Evolutionary conservation across 2,113 vertebrate species (phyloP), one percentile per base, ranked within the genome.

Genomic region (Macquaria australasica): DNA sequence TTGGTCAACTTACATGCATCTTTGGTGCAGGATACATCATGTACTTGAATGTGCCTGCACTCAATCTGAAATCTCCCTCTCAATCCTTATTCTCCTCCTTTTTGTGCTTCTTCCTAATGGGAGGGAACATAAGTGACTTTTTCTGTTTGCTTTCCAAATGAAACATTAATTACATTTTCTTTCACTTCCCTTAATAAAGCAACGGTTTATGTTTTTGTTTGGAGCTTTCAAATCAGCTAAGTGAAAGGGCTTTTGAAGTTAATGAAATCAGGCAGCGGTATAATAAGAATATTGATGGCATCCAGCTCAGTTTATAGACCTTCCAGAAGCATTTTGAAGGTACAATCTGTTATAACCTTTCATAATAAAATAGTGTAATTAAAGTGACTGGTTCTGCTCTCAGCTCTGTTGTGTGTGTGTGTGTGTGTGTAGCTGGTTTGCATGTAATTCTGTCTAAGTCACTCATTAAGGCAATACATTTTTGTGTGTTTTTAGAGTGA

Each of bases 81-180:
- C 64, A 51, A 55, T 79, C 53, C 2, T 21, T 20, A 50, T 75
- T 70, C 25, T 4, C 45, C n/a, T 73, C 23, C 23, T 84, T 48
- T 76, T 81, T 73, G n/a, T 70, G 31, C 41, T 74, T 6, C 31
- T 18, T 66, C 7, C 23, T 50, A 41, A 77, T 66, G 31, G 45
- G n/a, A 15, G 45, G 37, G 60, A 48, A 45, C 20, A 31, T 70
- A 37, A 77, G 76, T 78, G 0, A 56, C 50, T 45, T 72, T 75
- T 76, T 78, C 23, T 11, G n/a, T 64, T 72, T 51, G 53, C 69
- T 71, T 82, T 88, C 73, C 53, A 75, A 56, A 86, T 82, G 8
- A 88, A 75, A 25, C 74, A 84, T 88, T 82, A 69, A 89, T 90
- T 68, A 41, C 31, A 88, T 91, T 91, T 90, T 88, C 81, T 79